These are phyloP conservation scores for Pseudomyrmex gracilis DNA, from an alignment of 1,140 invertebrate species.

Conservation along the genomic window DNA sequence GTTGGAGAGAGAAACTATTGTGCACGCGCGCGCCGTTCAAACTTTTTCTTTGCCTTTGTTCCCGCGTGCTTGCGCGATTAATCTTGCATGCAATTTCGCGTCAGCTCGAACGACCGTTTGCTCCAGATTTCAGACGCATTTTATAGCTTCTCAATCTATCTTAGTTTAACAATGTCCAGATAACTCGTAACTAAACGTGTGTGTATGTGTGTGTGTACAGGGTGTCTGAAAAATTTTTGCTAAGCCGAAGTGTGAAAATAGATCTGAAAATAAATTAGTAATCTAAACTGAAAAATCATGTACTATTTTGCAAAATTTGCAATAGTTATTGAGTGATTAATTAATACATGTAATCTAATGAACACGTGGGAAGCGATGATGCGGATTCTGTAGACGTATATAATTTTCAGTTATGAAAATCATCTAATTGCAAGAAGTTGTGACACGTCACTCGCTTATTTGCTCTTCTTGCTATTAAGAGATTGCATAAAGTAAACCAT, in stretches of 20 bases:
- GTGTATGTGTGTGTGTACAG: neutral
- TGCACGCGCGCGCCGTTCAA: neutral
- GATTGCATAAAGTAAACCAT: too few species aligned
- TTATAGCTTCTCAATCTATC: constrained; percentile 12
- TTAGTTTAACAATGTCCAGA: constrained; percentile 21
- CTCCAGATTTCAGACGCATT: constrained; percentile 43
- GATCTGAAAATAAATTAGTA: constrained; percentile 4
- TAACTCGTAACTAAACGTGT: neutral
- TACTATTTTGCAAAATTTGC: too few species aligned
- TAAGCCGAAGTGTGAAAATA: neutral
- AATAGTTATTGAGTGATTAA: too few species aligned
- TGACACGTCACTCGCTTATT: too few species aligned
- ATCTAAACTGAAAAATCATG: too few species aligned
- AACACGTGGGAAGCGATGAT: too few species aligned
- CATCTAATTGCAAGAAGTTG: too few species aligned
- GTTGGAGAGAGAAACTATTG: constrained; percentile 8
- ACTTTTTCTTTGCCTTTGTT: constrained; percentile 50
- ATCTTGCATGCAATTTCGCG: constrained; percentile 45
- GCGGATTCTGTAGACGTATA: too few species aligned
- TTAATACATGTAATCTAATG: too few species aligned
- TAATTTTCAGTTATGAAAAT: too few species aligned
- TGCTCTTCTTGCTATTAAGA: too few species aligned
- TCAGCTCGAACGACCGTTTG: constrained; percentile 41
- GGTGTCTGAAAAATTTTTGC: too few species aligned
- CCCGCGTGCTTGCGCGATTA: constrained; percentile 46